Base-by-base conservation (phyloP, 1,140 invertebrate genomes). In the Palaemon carinicauda region DNA sequence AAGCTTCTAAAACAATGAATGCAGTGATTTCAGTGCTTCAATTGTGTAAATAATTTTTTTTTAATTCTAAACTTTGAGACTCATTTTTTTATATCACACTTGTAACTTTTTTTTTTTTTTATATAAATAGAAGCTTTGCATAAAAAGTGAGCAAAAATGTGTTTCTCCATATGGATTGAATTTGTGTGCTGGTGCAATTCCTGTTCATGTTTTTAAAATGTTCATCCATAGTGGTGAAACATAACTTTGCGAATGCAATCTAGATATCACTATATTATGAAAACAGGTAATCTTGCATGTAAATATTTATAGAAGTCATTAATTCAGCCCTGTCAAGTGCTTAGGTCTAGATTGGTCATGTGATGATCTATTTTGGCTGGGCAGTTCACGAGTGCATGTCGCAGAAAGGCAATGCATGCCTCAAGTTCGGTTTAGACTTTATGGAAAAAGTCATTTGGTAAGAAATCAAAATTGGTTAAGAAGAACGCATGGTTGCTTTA, bases 251-350 rank as follows among this genome's bases (percentile, higher is more conserved):
- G 80, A 71, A 73, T 86, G 84, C 84, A 86, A 86, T 86, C 84
- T 86, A 86, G 84, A 80, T 86, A 78, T 86, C 77, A 86, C 56
- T 86, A 80, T 86, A 86, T 86, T 60, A 56, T 69, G 51, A 80
- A 77, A 78, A 78, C 80, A 86, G 80, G 41, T 41, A 41, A 41
- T 41, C 41, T 41, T 41, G 41, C 41, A 41, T 41, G 41, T 41
- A 41, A 7, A 41, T 41, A 41, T 41, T 41, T 41, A 75, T 27
- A 21, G 33, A 50, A 75, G 73, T 27, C 7, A 27, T 50, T 33
- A 56, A 80, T 56, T 27, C 52, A 80, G 27, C 56, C 78, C 78
- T 80, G 53, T 19, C 51, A 27, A 54, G 78, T 50, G 82, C 82
- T 75, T 83, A 73, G 82, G 73, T 54, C 78, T 80, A 80, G 78